Evolutionary conservation across 1,140 invertebrate genomes (phyloP), one percentile per base, ranked within the genome.

Genomic region (Rhizoglyphus robini): DNA sequence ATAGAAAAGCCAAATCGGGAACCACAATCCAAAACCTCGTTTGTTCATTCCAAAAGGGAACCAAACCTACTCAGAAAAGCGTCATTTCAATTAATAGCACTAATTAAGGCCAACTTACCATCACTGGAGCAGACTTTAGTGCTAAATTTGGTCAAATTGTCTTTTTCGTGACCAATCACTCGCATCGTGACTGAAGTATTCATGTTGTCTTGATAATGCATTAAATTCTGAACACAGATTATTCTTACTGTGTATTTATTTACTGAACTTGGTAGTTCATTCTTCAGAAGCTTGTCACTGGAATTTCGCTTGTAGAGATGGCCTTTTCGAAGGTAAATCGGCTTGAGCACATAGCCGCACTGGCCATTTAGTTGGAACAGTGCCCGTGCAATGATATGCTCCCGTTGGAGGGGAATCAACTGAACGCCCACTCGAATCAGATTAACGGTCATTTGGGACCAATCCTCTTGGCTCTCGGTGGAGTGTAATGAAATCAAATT

Each of bases 11-110:
- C 15, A 58, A 34, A 34, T 58, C 25, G 25, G 54, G 54, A n/a
- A 58, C 15, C 5, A n/a, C n/a, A 58, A 58, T 32, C 18, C 15
- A 13, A 3, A 23, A 23, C n/a, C 54, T n/a, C 18, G 25, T 58
- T 27, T 58, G 54, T 32, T 58, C 11, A 58, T 58, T 58, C 54
- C 54, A 58, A 11, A 30, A 58, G 15, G 54, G 54, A 23, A 34
- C 29, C 25, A 18, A 27, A 18, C 54, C 54, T 29, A 27, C 23
- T 46, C 3, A 20, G 41, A 46, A 46, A 3, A 46, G 23, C 1
- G 41, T n/a, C 8, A 3, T n/a, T 46, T 46, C 18, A 46, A 3
- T n/a, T 8, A 41, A 41, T 41, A 8, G 8, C 23, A 20, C 23
- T 46, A 1, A 3, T 3, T n/a, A 46, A 46, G 2, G 18, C 15